Conservation (phyloP, 2,797 vertebrate species). For the Acrossocheilus fasciatus region DNA sequence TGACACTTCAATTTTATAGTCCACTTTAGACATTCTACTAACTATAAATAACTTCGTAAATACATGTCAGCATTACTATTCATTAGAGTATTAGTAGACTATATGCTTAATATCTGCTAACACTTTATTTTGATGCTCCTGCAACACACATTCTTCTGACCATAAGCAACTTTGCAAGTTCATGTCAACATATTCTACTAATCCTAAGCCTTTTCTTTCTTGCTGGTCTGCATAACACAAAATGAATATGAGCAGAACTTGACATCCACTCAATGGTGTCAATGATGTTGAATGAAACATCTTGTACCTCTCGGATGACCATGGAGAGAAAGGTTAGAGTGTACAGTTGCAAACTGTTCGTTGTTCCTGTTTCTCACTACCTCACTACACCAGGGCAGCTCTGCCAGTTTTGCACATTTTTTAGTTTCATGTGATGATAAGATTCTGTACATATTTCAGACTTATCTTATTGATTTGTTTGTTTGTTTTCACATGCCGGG, state of each 20-base stretch:
- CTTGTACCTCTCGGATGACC: constrained; percentile 61
- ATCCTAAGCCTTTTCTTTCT: background rate
- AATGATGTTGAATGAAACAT: background rate
- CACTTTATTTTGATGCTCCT: background rate
- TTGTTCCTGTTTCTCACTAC: constrained; percentile 67
- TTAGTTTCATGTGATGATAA: constrained; percentile 69
- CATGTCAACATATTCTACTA: background rate
- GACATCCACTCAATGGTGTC: background rate
- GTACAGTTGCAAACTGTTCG: constrained; percentile 74
- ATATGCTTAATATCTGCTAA: background rate
- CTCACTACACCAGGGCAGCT: constrained; percentile 71
- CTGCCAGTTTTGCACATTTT: constrained; percentile 69
- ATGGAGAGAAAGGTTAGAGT: constrained; percentile 73
- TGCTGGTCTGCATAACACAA: background rate
- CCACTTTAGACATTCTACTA: background rate
- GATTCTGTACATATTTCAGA: constrained; percentile 77
- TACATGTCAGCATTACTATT: background rate
- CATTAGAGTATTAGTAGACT: background rate
- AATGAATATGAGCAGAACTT: background rate
- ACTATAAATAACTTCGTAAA: background rate
- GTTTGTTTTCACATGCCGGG: constrained; percentile 73
- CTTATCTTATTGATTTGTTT: constrained; percentile 75
- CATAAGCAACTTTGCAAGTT: background rate
- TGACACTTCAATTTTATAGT: background rate
- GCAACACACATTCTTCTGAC: background rate